Conservation (phyloP, 2,113 vertebrate species). For the Atlantisia rogersi region DNA sequence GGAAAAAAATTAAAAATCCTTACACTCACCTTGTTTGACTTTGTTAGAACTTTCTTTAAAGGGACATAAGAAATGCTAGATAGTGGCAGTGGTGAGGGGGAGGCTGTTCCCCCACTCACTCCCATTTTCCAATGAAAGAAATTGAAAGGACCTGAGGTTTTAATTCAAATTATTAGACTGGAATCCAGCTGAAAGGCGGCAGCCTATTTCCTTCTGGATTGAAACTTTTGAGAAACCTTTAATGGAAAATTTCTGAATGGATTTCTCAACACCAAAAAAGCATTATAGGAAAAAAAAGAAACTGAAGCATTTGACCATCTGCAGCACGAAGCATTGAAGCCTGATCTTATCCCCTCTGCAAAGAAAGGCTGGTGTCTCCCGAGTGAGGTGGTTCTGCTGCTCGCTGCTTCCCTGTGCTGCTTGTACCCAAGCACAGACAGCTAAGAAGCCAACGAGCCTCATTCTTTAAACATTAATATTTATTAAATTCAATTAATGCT, state of each 20-base stretch:
- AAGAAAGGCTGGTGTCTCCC: not conserved
- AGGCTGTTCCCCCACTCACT: not conserved
- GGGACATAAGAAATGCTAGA: not conserved
- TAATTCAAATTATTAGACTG: not conserved
- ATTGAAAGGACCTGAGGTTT: not conserved
- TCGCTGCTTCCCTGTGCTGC: not conserved
- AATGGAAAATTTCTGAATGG: constrained; percentile 20
- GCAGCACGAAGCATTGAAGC: not conserved
- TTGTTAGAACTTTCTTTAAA: not conserved
- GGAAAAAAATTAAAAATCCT: not conserved
- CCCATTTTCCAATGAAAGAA: not conserved
- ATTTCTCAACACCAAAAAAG: not conserved
- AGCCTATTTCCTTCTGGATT: not conserved
- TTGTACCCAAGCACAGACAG: not conserved
- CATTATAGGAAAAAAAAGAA: not conserved
- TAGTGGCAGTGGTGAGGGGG: not conserved
- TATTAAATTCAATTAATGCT: not conserved
- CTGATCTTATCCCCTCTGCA: not conserved
- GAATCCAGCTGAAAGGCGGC: not conserved
- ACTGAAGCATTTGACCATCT: not conserved
- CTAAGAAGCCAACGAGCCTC: not conserved
- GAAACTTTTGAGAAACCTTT: not conserved
- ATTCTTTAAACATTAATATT: not conserved
- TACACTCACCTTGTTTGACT: not conserved
- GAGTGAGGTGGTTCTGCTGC: not conserved